Evolutionary conservation across 2,888 invertebrate genomes (phyloP), one percentile per base, ranked within the genome.

Genomic region (Tridacna gigas): DNA sequence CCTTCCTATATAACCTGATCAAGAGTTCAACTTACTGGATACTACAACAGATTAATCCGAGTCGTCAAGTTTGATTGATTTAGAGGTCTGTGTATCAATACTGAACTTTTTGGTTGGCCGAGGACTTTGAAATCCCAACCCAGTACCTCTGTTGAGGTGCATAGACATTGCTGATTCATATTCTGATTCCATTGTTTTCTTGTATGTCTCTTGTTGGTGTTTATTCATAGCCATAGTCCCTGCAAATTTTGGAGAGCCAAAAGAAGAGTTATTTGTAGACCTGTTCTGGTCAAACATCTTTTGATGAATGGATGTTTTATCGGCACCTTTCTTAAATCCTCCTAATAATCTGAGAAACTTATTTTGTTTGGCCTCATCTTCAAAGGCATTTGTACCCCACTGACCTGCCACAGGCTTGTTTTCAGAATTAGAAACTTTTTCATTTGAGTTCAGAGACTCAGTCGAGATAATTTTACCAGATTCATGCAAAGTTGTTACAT

Each of bases 331-430:
- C 67, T 90, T 91, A 74, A 90, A 90, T 18, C 92, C 92, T 48
- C 92, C 92, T 11, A 92, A 37, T 18, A 92, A 88, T 25, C 90
- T 74, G 0, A 92, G 74, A 80, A 92, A 92, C 86, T 92, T 92
- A 63, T 91, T 88, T 82, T 92, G 91, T 71, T 91, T 79, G 9
- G 90, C 88, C 12, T 77, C 78, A 69, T 86, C 86, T 20, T 87
- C 90, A 79, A 91, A 89, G 26, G 89, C 78, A 37, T 88, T 89
- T 37, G 89, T 84, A 26, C 82, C 84, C 92, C 92, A 92, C 79
- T 92, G 92, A 13, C 91, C 91, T n/a, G 81, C 65, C 11, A 37
- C 63, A 26, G 63, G 18, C 15, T 73, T 45, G 13, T 67, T 56
- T 15, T 48, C 0, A 22, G 47, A 13, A 15, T 51, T 69, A 37